Percentiles rank a stretch among this genome's conserved stretches.
Conservation (phyloP, 2,888 invertebrate genomes). For the Drosophila buzzatii region DNA sequence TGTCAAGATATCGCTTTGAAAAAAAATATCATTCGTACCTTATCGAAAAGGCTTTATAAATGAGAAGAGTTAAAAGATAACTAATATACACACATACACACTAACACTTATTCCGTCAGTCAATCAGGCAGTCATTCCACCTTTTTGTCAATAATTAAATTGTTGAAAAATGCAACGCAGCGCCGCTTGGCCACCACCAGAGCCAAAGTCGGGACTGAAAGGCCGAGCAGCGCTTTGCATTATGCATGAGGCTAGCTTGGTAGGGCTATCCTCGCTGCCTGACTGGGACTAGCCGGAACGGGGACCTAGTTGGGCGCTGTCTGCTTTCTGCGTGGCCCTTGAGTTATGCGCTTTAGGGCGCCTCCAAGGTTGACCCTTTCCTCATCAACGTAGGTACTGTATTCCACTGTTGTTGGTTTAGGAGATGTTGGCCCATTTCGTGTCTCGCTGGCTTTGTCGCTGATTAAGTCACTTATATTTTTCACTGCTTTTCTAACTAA, state of each 20-base stretch:
- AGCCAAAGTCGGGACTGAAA: slow-evolving; percentile 41
- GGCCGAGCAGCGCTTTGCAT: slow-evolving; percentile 60
- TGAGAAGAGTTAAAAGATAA: no score
- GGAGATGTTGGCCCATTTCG: neutral
- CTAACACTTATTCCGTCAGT: slow-evolving; percentile 23
- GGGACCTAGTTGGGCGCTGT: slow-evolving; percentile 19
- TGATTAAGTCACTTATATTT: slow-evolving; percentile 73
- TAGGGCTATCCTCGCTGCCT: neutral
- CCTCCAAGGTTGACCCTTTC: slow-evolving; percentile 64
- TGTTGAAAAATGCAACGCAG: slow-evolving; percentile 75
- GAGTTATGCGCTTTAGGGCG: slow-evolving; percentile 76
- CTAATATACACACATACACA: slow-evolving; percentile 1
- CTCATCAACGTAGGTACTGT: slow-evolving; percentile 2
- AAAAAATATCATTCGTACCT: no score
- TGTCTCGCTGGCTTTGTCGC: slow-evolving; percentile 15
- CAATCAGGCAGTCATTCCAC: slow-evolving; percentile 60
- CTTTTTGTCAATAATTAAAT: slow-evolving; percentile 79
- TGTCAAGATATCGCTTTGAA: no score
- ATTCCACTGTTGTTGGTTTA: slow-evolving; percentile 1
- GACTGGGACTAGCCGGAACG: slow-evolving; percentile 1
- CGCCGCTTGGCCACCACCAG: slow-evolving; percentile 65
- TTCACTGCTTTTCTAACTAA: slow-evolving; percentile 71
- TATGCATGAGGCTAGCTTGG: slow-evolving; percentile 67
- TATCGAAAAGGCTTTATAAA: no score
- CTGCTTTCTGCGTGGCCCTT: slow-evolving; percentile 39